Conservation (phyloP, 2,797 vertebrate genomes). For the Miichthys miiuy region DNA sequence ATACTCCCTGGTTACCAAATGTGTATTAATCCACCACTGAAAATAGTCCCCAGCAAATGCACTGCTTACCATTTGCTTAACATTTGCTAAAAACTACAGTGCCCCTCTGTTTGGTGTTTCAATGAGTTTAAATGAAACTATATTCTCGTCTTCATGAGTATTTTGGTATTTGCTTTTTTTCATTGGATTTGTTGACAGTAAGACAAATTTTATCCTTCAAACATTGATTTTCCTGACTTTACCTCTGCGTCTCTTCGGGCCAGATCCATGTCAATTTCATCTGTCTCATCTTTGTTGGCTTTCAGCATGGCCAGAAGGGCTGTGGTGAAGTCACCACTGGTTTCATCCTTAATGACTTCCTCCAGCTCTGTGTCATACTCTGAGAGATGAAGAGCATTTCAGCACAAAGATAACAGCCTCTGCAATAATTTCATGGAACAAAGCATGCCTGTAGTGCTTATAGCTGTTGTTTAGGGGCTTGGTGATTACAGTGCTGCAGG, state of each 20-base stretch:
- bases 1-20: neutral
- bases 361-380: conserved; percentile 87
- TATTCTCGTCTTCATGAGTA: neutral
- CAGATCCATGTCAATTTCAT: conserved; percentile 80
- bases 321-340: conserved; percentile 86
- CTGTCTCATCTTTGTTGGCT: conserved; percentile 84
- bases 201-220: neutral
- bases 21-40: neutral
- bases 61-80: neutral
- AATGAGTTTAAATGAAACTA: neutral
- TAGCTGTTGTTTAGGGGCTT: neutral
- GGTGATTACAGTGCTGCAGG: conserved; percentile 6
- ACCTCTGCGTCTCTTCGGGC: conserved; percentile 90
- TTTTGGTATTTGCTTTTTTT: neutral
- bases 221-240: conserved; percentile 50
- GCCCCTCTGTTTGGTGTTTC: too few species aligned
- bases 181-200: neutral
- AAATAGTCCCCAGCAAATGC: neutral
- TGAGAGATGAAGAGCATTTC: conserved; percentile 47
- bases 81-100: neutral
- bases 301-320: conserved; percentile 88
- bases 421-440: neutral
- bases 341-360: conserved; percentile 88
- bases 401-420: neutral
- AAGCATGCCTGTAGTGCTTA: neutral